Conservation (phyloP, 2,113 vertebrate genomes). For the Stigmatopora nigra region DNA sequence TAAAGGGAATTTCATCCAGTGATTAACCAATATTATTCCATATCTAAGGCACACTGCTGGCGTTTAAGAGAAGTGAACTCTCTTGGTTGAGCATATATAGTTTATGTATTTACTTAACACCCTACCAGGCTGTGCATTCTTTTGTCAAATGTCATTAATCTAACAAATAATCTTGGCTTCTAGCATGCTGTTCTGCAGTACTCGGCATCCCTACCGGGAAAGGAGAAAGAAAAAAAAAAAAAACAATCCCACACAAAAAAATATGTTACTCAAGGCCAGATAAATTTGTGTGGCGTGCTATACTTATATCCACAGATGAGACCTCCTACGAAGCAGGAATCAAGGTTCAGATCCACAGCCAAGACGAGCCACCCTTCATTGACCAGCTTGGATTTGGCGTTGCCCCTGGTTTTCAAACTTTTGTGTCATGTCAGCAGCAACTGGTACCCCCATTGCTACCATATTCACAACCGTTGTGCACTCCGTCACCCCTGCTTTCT, state of each 20-base stretch:
- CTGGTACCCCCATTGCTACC: constrained; percentile 66
- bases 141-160: not conserved
- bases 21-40: no score
- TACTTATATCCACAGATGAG: constrained; percentile 75
- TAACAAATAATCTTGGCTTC: constrained; percentile 9
- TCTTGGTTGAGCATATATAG: no score
- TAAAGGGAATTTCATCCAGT: no score
- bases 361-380: constrained; percentile 77
- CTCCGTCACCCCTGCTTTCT: constrained; percentile 34
- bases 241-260: not conserved
- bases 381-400: constrained; percentile 79
- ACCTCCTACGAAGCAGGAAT: constrained; percentile 80
- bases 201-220: constrained; percentile 5
- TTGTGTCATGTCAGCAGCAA: constrained; percentile 81
- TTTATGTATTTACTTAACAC: not conserved
- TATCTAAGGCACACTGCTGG: no score
- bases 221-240: not conserved
- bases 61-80: no score
- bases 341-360: constrained; percentile 80
- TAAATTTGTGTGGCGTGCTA: constrained; percentile 50
- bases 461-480: not conserved
- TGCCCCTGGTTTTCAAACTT: constrained; percentile 85
- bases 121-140: not conserved
- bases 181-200: not conserved
- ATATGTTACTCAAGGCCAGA: constrained; percentile 12